These are phyloP conservation scores for Scomberomorus guttatus DNA, from an alignment of 2,797 vertebrate species.

Conservation along the genomic window DNA sequence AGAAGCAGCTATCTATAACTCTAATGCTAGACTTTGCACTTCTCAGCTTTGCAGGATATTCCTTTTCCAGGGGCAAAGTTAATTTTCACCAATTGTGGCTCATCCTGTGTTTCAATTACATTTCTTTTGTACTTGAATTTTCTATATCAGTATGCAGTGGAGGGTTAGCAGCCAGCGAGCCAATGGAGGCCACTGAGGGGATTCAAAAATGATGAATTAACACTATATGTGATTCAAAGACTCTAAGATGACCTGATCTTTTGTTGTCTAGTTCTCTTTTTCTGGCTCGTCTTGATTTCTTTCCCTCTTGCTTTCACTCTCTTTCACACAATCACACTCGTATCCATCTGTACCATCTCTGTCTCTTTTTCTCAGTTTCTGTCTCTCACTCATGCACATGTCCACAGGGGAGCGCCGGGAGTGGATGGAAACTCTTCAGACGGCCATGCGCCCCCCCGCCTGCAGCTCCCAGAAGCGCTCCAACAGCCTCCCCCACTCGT, in stretches of 20 bases:
- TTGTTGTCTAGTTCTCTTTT: conserved; percentile 42
- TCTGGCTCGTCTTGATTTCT: conserved; percentile 41
- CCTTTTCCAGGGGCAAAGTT: conserved; percentile 41
- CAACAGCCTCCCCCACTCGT: conserved; percentile 70
- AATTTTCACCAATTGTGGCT: conserved; percentile 58
- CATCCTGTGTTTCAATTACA: conserved; percentile 65
- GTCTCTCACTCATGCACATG: conserved; percentile 59
- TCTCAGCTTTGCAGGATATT: conserved; percentile 51
- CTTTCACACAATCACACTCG: conserved; percentile 13
- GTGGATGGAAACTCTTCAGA: conserved; percentile 91
- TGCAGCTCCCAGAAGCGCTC: conserved; percentile 78
- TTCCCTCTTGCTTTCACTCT: conserved; percentile 19
- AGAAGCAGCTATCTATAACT: conserved; percentile 51
- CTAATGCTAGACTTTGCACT: conserved; percentile 42
- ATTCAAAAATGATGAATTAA: conserved; percentile 61
- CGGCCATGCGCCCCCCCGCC: conserved; percentile 84
- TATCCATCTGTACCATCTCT: conserved; percentile 39
- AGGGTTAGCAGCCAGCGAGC: conserved; percentile 41
- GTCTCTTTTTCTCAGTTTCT: conserved; percentile 29
- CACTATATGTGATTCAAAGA: conserved; percentile 55
- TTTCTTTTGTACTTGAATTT: conserved; percentile 39
- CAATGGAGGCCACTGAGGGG: conserved; percentile 38
- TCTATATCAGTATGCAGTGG: conserved; percentile 49
- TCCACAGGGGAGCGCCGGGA: conserved; percentile 93
- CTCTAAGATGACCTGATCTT: conserved; percentile 50